Conservation (phyloP, 2,113 vertebrate species). For the Clarias batrachus region DNA sequence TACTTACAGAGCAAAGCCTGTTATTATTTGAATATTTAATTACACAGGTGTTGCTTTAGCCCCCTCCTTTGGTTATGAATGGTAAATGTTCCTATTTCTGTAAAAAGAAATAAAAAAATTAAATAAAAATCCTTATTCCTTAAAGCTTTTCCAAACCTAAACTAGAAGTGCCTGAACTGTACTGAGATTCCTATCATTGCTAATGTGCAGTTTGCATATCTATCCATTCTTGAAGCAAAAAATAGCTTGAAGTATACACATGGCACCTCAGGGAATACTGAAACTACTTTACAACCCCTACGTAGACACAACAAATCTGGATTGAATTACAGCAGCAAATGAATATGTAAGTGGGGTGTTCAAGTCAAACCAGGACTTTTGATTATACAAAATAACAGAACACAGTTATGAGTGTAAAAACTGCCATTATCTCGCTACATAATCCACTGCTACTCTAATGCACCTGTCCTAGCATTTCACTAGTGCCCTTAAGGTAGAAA, state of each 20-base stretch:
- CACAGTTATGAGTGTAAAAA: too few relatives aligned
- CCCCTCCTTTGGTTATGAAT: constrained; percentile 60
- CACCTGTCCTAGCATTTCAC: too few relatives aligned
- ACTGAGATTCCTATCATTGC: neutral
- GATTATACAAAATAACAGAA: too few relatives aligned
- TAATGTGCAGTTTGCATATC: neutral
- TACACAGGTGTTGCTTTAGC: constrained; percentile 52
- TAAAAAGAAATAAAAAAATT: neutral
- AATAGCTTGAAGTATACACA: neutral
- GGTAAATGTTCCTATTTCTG: neutral
- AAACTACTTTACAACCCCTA: neutral
- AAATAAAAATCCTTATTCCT: constrained; percentile 1
- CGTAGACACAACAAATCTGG: constrained; percentile 6
- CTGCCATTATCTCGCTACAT: too few relatives aligned
- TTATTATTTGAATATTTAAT: constrained; percentile 37
- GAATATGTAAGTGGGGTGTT: neutral
- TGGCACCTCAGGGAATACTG: neutral
- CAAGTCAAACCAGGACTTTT: too few relatives aligned
- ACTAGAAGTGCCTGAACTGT: neutral
- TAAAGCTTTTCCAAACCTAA: constrained; percentile 3
- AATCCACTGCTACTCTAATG: too few relatives aligned
- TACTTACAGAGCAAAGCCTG: neutral
- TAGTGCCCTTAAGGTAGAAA: too few relatives aligned
- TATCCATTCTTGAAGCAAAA: neutral
- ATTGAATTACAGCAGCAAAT: constrained; percentile 14